A percentile compares a stretch with the other conserved stretches of the same genome.
These are phyloP conservation scores for Nipponia nippon DNA, from an alignment of 2,113 vertebrate genomes.

Conservation along the genomic window DNA sequence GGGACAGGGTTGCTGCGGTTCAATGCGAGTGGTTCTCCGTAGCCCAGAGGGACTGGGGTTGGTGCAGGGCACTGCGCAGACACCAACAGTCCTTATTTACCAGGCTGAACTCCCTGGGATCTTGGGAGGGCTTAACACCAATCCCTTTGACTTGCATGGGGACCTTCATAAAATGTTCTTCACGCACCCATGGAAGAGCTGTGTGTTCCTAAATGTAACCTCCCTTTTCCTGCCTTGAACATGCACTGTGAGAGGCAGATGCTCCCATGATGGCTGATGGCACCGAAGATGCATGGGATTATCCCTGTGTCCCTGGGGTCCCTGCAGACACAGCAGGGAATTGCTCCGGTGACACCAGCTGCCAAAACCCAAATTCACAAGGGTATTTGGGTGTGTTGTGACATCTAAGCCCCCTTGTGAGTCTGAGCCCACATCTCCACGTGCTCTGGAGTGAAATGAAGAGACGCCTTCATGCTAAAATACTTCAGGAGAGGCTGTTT, in stretches of 20 bases:
- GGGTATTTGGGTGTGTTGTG: neutral
- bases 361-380: neutral
- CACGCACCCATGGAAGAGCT: neutral
- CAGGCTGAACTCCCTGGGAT: neutral
- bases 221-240: neutral
- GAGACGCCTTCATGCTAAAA: neutral
- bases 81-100: neutral
- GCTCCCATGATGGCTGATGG: neutral
- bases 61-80: neutral
- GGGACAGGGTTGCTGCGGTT: neutral
- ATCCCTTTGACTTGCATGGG: neutral
- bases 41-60: neutral
- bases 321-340: neutral
- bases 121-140: neutral
- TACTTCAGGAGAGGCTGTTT: neutral
- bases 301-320: accelerated
- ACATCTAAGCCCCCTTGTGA: neutral
- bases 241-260: neutral
- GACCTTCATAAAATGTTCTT: neutral
- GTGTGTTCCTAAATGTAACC: neutral
- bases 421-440: neutral
- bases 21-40: neutral
- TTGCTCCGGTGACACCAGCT: neutral
- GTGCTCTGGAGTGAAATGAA: neutral
- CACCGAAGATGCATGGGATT: neutral